Conservation (phyloP, 1,140 invertebrate genomes). For the Camponotus vicinus region DNA sequence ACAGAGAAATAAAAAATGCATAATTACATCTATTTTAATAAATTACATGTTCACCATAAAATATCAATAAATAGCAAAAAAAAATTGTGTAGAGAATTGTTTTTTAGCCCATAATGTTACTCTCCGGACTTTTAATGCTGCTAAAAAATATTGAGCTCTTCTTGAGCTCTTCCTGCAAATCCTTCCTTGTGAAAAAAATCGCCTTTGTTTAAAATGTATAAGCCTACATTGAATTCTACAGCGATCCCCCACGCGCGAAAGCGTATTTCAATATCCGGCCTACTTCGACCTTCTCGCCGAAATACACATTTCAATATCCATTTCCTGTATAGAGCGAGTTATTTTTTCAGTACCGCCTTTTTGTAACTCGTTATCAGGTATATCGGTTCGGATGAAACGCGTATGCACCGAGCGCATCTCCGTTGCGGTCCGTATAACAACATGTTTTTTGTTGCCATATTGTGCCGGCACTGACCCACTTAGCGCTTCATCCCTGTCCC, state of each 20-base stretch:
- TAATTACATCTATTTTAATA: not conserved
- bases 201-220: conserved; percentile 62
- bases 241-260: conserved; percentile 55
- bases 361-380: conserved; percentile 71
- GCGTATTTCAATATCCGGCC: conserved; percentile 75
- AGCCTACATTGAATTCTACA: conserved; percentile 31
- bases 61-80: not conserved
- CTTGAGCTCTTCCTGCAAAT: not conserved
- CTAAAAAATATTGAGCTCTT: conserved; percentile 7
- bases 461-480: conserved; percentile 62
- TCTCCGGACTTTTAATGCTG: not conserved
- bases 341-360: conserved; percentile 56
- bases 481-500: conserved; percentile 47
- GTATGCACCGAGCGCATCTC: conserved; percentile 53
- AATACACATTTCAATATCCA: conserved; percentile 75
- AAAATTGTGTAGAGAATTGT: not conserved
- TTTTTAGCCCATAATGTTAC: not conserved
- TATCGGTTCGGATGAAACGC: conserved; percentile 66
- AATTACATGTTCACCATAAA: not conserved
- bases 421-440: conserved; percentile 67
- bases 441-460: conserved; percentile 67
- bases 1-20: not conserved
- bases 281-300: conserved; percentile 65
- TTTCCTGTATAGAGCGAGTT: conserved; percentile 68
- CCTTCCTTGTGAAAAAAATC: conserved; percentile 39